Conservation (phyloP, 30 jellyfish, hydroid and myxozoan genomes). For the Aurelia aurita region DNA sequence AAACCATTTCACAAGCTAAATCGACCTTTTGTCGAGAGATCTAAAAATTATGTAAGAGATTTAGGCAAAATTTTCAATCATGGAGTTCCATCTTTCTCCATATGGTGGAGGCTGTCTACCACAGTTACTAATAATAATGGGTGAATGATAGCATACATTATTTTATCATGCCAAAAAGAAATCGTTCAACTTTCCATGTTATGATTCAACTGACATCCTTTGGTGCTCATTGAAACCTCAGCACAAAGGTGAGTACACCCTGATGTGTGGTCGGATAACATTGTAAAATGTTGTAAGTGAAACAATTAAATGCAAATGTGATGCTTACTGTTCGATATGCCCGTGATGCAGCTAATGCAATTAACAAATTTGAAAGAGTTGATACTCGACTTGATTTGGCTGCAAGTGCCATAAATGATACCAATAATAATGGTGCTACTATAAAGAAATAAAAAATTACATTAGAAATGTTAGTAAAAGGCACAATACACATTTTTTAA, state of each 20-base stretch:
- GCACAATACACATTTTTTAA: too few relatives aligned
- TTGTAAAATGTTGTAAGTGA: neutral
- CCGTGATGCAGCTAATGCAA: constrained; percentile 46
- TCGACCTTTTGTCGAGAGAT: too few relatives aligned
- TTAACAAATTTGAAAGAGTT: neutral
- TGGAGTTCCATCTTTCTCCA: too few relatives aligned
- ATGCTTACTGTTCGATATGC: constrained; percentile 42
- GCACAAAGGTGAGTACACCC: neutral
- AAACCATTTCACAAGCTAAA: too few relatives aligned
- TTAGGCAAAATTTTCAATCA: too few relatives aligned
- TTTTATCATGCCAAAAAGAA: neutral
- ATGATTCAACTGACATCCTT: neutral
- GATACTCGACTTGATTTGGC: constrained; percentile 8
- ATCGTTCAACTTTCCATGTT: neutral
- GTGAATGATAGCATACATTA: neutral
- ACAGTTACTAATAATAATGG: too few relatives aligned
- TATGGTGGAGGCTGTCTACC: too few relatives aligned
- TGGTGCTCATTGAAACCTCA: neutral
- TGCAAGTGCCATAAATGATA: constrained; percentile 28
- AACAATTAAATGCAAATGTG: neutral
- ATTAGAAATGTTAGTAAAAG: neutral
- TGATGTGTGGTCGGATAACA: too few relatives aligned
- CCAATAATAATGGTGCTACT: constrained; percentile 39
- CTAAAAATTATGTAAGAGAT: too few relatives aligned
- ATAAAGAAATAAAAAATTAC: neutral